Conservation (phyloP, 2,888 invertebrate genomes). For the Dryobotodes eremita region DNA sequence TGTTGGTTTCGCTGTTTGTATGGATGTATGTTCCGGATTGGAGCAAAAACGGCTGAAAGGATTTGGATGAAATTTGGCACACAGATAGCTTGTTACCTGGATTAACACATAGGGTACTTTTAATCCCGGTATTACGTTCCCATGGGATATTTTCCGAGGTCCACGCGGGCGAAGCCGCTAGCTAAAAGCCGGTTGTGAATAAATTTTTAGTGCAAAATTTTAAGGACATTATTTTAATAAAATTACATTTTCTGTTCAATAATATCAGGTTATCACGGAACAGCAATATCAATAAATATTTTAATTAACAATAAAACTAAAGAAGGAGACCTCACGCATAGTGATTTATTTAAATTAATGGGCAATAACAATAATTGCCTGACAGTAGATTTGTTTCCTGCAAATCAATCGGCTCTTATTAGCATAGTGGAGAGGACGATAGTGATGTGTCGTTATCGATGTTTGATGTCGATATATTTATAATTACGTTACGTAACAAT, state of each 20-base stretch:
- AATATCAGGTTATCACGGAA: constrained; percentile 21
- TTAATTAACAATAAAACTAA: constrained; percentile 40
- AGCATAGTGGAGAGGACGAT: constrained; percentile 74
- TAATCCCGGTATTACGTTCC: too few species aligned
- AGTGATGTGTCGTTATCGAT: constrained; percentile 48
- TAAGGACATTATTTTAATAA: not conserved
- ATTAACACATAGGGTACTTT: too few species aligned
- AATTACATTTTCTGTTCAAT: not conserved
- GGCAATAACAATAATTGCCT: constrained; percentile 83
- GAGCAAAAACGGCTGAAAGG: too few species aligned
- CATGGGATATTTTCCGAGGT: too few species aligned
- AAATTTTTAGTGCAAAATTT: not conserved
- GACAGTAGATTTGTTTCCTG: constrained; percentile 83
- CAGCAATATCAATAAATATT: constrained; percentile 42
- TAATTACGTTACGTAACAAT: not conserved
- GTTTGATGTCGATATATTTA: constrained; percentile 35
- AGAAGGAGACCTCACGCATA: constrained; percentile 75
- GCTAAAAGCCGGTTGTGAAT: too few species aligned
- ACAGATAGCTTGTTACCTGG: too few species aligned
- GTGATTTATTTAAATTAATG: constrained; percentile 80
- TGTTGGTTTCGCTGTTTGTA: too few species aligned
- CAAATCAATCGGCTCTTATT: constrained; percentile 80
- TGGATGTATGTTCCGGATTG: too few species aligned
- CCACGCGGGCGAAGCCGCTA: too few species aligned
- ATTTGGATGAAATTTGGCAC: too few species aligned